Evolutionary conservation across 2,888 invertebrate species (phyloP), one percentile per base, ranked within the genome.

Genomic region (Tipula vernalis): DNA sequence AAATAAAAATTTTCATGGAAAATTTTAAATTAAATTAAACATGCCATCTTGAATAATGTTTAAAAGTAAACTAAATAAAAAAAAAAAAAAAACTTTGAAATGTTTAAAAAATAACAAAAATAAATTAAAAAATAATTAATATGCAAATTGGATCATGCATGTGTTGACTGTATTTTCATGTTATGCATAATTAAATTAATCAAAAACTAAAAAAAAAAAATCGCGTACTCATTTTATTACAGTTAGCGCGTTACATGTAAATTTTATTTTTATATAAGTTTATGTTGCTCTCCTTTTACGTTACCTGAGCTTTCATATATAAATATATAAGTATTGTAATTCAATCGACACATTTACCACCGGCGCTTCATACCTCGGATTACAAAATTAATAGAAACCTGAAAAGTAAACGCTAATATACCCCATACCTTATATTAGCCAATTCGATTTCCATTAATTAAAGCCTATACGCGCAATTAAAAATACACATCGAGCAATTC

Each of bases 91-190:
- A 71, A 71, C 28, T 71, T 71, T 71, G 71, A 71, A 28, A 71
- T 71, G 28, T 71, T 71, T 71, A 71, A 71, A 71, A 71, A 71
- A 71, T 44, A 51, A 51, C n/a, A 51, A 83, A 84, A 84, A 39
- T 84, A 84, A 39, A 84, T 84, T 84, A 84, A 84, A 84, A 84
- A 84, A 36, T 84, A 84, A 84, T 84, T 84, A 84, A 84, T 84
- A 84, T 84, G 84, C 84, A 84, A 84, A 84, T 84, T 84, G 84
- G 84, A 84, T 84, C 84, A 84, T 84, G 84, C 84, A 84, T 84
- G 84, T 84, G 84, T 84, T 84, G 84, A 84, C 84, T 84, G 15
- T 41, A 84, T 39, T 84, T 84, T 84, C 84, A 84, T 84, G 84
- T 84, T 84, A 36, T 84, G 84, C 84, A 84, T 84, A 84, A 84